Evolutionary conservation across 2,888 invertebrate species (phyloP).

Genomic region (Rhaphigaster nebulosa): DNA sequence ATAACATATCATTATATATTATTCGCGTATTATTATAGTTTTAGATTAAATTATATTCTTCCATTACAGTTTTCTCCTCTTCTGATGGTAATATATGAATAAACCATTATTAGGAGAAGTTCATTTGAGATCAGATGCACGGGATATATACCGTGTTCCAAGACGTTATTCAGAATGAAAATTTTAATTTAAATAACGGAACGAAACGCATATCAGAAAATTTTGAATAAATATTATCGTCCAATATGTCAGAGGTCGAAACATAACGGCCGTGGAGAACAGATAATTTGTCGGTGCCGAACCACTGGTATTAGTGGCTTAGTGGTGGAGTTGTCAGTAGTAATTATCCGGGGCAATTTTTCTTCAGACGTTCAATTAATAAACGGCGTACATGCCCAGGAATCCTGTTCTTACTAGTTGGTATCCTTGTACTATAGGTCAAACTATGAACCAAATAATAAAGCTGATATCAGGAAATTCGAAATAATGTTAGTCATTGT

Average conservation of each 20-base stretch:
- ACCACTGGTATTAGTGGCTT: neutral
- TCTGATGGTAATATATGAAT: neutral
- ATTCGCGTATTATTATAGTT: no score
- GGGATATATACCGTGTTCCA: neutral
- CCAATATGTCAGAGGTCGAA: neutral
- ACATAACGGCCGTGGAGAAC: neutral
- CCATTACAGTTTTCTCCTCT: neutral
- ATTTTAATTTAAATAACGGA: neutral
- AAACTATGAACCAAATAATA: neutral
- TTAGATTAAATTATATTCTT: neutral
- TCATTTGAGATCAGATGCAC: neutral
- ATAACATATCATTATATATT: no score
- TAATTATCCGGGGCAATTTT: conserved; percentile 6
- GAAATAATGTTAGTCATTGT: no score
- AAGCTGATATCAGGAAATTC: neutral
- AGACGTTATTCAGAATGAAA: neutral
- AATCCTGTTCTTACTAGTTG: neutral
- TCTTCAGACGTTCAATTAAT: conserved; percentile 22
- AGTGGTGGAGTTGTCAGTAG: neutral
- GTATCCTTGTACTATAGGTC: conserved; percentile 23
- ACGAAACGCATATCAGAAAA: neutral
- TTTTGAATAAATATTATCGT: neutral
- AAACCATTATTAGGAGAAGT: neutral
- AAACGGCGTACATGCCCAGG: neutral
- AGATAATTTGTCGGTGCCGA: neutral